A percentile compares a stretch with the other conserved stretches of the same genome.
Evolutionary conservation across 2,888 invertebrate genomes (phyloP).

Genomic region (Drosophila rubida): DNA sequence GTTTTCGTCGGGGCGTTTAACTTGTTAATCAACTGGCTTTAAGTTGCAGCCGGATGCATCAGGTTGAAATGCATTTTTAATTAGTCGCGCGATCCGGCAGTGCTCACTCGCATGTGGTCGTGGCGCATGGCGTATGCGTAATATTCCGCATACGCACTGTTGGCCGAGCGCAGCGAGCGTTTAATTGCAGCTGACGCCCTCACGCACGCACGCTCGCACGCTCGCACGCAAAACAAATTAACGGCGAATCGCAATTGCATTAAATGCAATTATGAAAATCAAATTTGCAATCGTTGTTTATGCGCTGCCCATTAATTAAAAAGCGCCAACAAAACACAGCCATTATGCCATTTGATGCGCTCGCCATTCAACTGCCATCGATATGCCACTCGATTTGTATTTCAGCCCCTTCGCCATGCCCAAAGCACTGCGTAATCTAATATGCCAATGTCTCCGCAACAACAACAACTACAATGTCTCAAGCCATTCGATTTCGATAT

Average conservation of each 20-base stretch:
- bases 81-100: constrained; percentile 5
- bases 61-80: constrained; percentile 20
- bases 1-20: background rate
- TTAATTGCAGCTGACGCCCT: too few relatives aligned
- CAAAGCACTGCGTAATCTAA: too few relatives aligned
- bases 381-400: too few relatives aligned
- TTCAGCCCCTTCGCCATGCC: too few relatives aligned
- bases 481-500: too few relatives aligned
- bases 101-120: constrained; percentile 14
- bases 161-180: background rate
- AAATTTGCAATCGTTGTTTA: constrained; percentile 15
- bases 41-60: constrained; percentile 15
- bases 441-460: too few relatives aligned
- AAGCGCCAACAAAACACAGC: background rate
- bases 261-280: constrained; percentile 10
- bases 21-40: background rate
- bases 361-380: constrained; percentile 32
- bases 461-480: too few relatives aligned
- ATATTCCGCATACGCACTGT: constrained; percentile 34
- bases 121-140: constrained; percentile 6
- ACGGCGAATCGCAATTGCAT: constrained; percentile 30
- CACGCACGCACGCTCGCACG: too few relatives aligned
- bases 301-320: constrained; percentile 7
- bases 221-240: too few relatives aligned
- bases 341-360: constrained; percentile 24